Conservation (phyloP, 2,797 vertebrate species). For the Hippopotamyrus pictus region DNA sequence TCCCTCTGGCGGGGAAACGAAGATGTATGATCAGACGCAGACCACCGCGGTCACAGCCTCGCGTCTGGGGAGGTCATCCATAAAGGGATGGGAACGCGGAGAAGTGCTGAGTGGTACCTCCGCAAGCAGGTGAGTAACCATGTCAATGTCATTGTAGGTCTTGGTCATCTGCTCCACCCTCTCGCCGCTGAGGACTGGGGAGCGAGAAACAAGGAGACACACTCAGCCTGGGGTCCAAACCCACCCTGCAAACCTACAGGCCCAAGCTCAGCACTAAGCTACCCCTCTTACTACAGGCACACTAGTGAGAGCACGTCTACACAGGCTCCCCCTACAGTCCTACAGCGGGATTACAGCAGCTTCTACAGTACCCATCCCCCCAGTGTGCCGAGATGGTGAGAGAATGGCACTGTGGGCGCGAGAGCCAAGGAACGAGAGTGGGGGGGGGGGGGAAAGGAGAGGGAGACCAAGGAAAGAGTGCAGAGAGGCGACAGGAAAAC, state of each 20-base stretch:
- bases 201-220: background rate
- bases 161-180: constrained; percentile 82
- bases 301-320: constrained; percentile 31
- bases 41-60: background rate
- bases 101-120: constrained; percentile 66
- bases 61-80: background rate
- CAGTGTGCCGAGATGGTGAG: background rate
- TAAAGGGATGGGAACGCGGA: background rate
- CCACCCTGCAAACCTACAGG: constrained; percentile 3
- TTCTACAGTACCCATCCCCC: background rate
- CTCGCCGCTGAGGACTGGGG: constrained; percentile 75
- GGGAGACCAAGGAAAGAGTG: background rate
- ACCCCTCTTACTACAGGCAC: background rate
- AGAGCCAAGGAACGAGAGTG: background rate
- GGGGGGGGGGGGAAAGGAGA: background rate
- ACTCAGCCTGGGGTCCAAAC: background rate
- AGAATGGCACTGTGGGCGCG: background rate
- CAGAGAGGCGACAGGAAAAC: background rate
- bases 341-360: constrained; percentile 26
- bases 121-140: constrained; percentile 84
- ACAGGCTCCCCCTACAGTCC: constrained; percentile 22
- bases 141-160: constrained; percentile 83
- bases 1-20: constrained; percentile 68
- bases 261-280: background rate
- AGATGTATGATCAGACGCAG: background rate